Conservation (phyloP, 1,140 invertebrate species). For the Hypsibius dujardini region DNA sequence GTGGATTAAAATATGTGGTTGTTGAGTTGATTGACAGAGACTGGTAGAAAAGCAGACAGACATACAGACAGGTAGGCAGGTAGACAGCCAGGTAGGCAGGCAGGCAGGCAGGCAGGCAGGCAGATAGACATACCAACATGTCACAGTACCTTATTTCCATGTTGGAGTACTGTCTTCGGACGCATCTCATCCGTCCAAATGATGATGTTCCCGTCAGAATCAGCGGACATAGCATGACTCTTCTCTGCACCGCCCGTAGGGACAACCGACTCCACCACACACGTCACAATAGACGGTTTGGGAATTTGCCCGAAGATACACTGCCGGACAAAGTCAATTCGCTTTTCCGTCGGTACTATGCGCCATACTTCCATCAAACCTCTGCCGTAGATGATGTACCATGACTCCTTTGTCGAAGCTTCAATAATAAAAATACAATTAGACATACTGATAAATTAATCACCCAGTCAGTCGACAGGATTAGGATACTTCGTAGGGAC, state of each 20-base stretch:
- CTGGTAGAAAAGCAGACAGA: too few species aligned
- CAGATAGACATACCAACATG: too few species aligned
- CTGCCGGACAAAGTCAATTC: slow-evolving; percentile 11
- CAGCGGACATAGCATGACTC: not conserved
- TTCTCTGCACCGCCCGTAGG: too few species aligned
- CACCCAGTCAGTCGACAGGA: not conserved
- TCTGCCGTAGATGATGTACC: not conserved
- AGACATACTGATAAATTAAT: not conserved
- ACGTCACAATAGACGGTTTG: slow-evolving; percentile 6
- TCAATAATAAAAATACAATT: not conserved
- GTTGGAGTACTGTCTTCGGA: not conserved
- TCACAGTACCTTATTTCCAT: slow-evolving; percentile 2
- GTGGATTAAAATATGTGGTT: too few species aligned
- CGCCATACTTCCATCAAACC: slow-evolving; percentile 3
- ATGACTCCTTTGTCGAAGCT: not conserved
- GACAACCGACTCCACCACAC: not conserved
- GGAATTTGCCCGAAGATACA: slow-evolving; percentile 8
- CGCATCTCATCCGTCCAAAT: slow-evolving; percentile 12
- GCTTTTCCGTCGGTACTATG: not conserved
- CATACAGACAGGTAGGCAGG: too few species aligned
- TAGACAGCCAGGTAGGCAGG: too few species aligned
- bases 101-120: too few species aligned
- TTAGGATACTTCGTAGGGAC: not conserved
- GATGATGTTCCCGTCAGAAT: slow-evolving; percentile 13
- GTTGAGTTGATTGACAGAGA: too few species aligned